Percentiles rank a stretch among this genome's conserved stretches.
These are phyloP conservation scores for Hyposmocoma kahamanoa DNA, from an alignment of 1,140 invertebrate species.

Conservation along the genomic window DNA sequence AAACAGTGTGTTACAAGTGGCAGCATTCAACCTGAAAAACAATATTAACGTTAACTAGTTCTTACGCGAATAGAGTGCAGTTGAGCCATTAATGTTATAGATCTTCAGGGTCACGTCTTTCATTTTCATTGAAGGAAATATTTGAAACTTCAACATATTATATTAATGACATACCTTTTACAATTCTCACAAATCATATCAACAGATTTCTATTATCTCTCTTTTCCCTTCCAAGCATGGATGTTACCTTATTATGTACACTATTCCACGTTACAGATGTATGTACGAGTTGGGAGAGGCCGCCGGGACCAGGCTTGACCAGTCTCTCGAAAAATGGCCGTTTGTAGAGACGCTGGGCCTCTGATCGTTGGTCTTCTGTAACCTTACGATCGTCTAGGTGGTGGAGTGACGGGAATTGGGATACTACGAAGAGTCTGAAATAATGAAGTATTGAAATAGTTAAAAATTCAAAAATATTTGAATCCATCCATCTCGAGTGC, in stretches of 20 bases:
- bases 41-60: too few species aligned
- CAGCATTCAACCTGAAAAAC: too few species aligned
- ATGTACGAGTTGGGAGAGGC: constrained; percentile 34
- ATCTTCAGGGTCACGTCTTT: too few species aligned
- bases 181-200: too few species aligned
- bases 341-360: constrained; percentile 77
- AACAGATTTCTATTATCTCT: constrained; percentile 36
- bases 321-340: constrained; percentile 74
- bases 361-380: constrained; percentile 75
- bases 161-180: too few species aligned
- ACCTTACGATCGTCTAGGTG: constrained; percentile 80
- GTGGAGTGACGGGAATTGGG: constrained; percentile 77
- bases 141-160: too few species aligned
- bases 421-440: constrained; percentile 80
- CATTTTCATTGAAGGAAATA: too few species aligned
- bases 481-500: too few species aligned
- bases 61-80: too few species aligned
- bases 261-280: constrained; percentile 36
- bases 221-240: constrained; percentile 34
- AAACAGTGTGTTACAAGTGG: too few species aligned
- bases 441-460: background rate
- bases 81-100: too few species aligned
- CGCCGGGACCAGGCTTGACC: constrained; percentile 25
- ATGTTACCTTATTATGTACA: constrained; percentile 33
- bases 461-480: too few species aligned